These are phyloP conservation scores for Danionella cerebrum DNA, from an alignment of 2,113 vertebrate genomes.

Conservation along the genomic window DNA sequence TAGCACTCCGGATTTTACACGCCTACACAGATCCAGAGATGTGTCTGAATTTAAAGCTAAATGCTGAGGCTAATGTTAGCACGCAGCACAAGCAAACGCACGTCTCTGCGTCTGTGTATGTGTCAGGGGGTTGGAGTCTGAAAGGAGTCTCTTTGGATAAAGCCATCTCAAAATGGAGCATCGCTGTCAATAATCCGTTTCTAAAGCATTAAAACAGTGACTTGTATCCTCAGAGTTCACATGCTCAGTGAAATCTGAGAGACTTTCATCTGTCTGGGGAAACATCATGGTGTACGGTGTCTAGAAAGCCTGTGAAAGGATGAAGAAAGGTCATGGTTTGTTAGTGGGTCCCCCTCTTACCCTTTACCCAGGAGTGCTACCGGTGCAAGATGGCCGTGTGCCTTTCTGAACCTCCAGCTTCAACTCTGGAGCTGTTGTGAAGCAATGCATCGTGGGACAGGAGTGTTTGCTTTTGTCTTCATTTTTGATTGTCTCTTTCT, in stretches of 20 bases:
- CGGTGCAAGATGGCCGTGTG: slow-evolving; percentile 69
- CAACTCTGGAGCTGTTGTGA: slow-evolving; percentile 63
- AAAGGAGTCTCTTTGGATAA: slow-evolving; percentile 66
- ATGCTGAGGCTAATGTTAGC: neutral
- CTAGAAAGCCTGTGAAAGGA: slow-evolving; percentile 23
- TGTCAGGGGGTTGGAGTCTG: slow-evolving; percentile 49
- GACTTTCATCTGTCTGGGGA: slow-evolving; percentile 47
- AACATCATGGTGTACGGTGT: neutral
- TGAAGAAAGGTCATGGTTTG: slow-evolving; percentile 37
- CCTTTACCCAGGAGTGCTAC: slow-evolving; percentile 70
- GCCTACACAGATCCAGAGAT: slow-evolving; percentile 50
- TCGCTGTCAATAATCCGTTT: slow-evolving; percentile 66
- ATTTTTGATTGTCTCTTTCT: slow-evolving; percentile 61
- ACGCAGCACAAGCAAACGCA: slow-evolving; percentile 5
- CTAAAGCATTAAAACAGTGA: slow-evolving; percentile 56
- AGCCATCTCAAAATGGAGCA: slow-evolving; percentile 69
- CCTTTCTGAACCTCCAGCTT: slow-evolving; percentile 73
- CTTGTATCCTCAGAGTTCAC: slow-evolving; percentile 57
- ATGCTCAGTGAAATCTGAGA: slow-evolving; percentile 40
- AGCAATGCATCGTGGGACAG: slow-evolving; percentile 72
- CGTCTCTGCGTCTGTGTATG: slow-evolving; percentile 30
- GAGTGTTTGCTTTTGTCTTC: slow-evolving; percentile 59
- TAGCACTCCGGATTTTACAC: slow-evolving; percentile 63
- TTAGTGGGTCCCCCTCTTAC: slow-evolving; percentile 46
- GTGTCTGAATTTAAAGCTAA: neutral